Conservation (phyloP, 2,797 vertebrate species). For the Oryzias dopingdopingensis region DNA sequence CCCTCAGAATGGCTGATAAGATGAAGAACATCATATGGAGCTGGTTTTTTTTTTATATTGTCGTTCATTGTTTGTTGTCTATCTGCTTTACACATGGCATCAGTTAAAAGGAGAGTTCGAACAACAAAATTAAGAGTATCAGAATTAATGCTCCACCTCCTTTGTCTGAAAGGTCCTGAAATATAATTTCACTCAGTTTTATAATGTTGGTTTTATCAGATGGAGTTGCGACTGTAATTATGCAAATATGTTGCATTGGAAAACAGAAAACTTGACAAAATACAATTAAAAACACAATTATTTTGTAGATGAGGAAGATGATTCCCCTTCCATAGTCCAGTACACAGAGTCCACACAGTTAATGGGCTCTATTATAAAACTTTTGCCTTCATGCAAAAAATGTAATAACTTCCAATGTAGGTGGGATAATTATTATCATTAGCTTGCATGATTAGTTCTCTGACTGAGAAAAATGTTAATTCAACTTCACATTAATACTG, state of each 20-base stretch:
- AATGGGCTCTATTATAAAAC: conserved; percentile 26
- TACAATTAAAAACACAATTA: too few species aligned
- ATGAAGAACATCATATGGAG: conserved; percentile 34
- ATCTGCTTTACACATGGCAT: conserved; percentile 41
- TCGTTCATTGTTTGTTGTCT: conserved; percentile 37
- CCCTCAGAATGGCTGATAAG: conserved; percentile 36
- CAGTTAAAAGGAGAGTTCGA: conserved; percentile 45
- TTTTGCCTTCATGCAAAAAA: conserved; percentile 30
- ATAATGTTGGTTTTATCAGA: conserved; percentile 34
- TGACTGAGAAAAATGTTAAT: conserved; percentile 32
- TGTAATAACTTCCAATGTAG: conserved; percentile 30
- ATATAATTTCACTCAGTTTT: conserved; percentile 26
- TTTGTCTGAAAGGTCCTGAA: conserved; percentile 32
- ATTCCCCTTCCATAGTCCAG: not conserved
- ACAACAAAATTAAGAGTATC: conserved; percentile 44
- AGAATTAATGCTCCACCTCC: conserved; percentile 43
- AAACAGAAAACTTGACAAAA: conserved; percentile 9
- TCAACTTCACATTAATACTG: conserved; percentile 35
- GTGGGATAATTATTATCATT: conserved; percentile 38
- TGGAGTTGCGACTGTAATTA: conserved; percentile 4
- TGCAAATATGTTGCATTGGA: conserved; percentile 8
- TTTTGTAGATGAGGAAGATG: conserved; percentile 1
- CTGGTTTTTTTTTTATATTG: conserved; percentile 32
- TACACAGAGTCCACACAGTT: conserved; percentile 7
- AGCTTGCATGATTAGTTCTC: conserved; percentile 31